These are phyloP conservation scores for Xenopus borealis DNA, from an alignment of 2,113 vertebrate species.

Conservation along the genomic window DNA sequence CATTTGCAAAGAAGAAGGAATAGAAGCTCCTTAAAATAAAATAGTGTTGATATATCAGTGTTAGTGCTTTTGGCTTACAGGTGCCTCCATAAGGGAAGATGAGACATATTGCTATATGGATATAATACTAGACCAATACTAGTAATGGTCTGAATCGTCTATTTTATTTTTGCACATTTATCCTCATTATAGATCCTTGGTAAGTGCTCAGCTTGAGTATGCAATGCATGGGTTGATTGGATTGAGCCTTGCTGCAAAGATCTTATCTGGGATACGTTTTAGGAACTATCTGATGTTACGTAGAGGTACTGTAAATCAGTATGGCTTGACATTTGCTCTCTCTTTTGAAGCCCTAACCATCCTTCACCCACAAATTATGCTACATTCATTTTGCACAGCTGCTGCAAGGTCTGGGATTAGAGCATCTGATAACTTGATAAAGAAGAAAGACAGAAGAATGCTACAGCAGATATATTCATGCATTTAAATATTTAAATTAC, in stretches of 20 bases:
- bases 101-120: no score
- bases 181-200: no score
- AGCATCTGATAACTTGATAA: conserved; percentile 80
- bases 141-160: no score
- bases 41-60: no score
- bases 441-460: conserved; percentile 66
- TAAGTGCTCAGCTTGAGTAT: no score
- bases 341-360: conserved; percentile 53
- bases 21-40: no score
- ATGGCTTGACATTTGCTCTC: conserved; percentile 62
- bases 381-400: conserved; percentile 70
- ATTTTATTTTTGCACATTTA: no score
- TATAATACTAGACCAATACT: no score
- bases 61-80: no score
- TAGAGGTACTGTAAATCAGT: conserved; percentile 64
- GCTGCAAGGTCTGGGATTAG: conserved; percentile 72
- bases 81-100: no score
- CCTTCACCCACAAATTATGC: conserved; percentile 69
- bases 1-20: no score
- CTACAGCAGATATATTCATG: conserved; percentile 72
- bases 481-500: conserved; percentile 40
- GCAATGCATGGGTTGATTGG: neutral
- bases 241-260: conserved; percentile 50
- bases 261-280: conserved; percentile 60
- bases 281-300: conserved; percentile 62